Percentiles rank a stretch among this genome's conserved stretches.
Conservation (phyloP, 2,113 vertebrate genomes). For the Planiliza haematocheilus region DNA sequence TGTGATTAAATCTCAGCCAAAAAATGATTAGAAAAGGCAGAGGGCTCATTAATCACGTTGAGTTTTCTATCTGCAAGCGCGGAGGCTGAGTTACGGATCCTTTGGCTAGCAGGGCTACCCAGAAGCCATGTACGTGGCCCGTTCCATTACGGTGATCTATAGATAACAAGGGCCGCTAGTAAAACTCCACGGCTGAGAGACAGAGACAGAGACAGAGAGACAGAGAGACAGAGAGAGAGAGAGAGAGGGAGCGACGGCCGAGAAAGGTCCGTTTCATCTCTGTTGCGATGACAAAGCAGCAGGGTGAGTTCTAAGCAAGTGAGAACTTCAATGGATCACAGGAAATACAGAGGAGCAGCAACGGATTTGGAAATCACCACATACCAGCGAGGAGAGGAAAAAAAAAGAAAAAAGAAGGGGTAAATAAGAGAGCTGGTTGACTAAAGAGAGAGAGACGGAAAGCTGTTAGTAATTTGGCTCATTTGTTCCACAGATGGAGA, state of each 20-base stretch:
- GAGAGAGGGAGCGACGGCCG: constrained; percentile 53
- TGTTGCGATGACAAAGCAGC: constrained; percentile 67
- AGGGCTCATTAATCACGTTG: constrained; percentile 77
- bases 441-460: constrained; percentile 50
- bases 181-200: constrained; percentile 60
- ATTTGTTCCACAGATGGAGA: constrained; percentile 77
- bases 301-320: constrained; percentile 46
- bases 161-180: constrained; percentile 66
- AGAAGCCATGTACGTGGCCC: constrained; percentile 61
- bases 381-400: constrained; percentile 29
- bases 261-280: constrained; percentile 67
- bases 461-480: constrained; percentile 73
- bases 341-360: constrained; percentile 42
- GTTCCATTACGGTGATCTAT: constrained; percentile 66
- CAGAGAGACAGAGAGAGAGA: too few relatives aligned
- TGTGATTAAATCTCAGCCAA: constrained; percentile 78
- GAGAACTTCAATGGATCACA: constrained; percentile 70
- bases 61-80: constrained; percentile 52
- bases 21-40: constrained; percentile 79
- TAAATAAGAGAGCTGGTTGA: constrained; percentile 45
- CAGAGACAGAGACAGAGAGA: constrained; percentile 57
- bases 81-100: constrained; percentile 62
- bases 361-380: constrained; percentile 74
- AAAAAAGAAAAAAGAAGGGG: neutral
- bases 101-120: constrained; percentile 47